Evolutionary conservation across 1,140 invertebrate species (phyloP).

Genomic region (Drepana arcuata): DNA sequence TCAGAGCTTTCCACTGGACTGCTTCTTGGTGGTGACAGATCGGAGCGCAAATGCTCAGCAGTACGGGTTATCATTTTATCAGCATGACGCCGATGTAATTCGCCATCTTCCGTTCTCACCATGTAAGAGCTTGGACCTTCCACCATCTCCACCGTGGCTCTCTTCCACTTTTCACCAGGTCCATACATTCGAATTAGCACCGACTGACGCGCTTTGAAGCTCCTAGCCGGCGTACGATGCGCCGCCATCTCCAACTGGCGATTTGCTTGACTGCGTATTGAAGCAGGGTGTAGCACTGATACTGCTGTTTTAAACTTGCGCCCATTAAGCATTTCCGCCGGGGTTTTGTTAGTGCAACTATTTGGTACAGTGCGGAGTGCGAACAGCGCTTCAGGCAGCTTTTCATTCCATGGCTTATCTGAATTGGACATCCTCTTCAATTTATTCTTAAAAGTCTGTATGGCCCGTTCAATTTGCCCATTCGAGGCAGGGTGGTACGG

Average conservation of each 20-base stretch:
- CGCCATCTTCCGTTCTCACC: constrained; percentile 11
- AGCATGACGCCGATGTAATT: constrained; percentile 8
- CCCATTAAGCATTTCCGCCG: neutral
- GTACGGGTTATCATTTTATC: neutral
- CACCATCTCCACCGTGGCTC: neutral
- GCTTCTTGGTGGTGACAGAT: neutral
- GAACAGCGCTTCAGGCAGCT: neutral
- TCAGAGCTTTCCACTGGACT: neutral
- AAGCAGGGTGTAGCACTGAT: neutral
- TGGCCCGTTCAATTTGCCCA: neutral
- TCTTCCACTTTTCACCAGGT: neutral
- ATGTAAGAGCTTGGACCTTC: constrained; percentile 4
- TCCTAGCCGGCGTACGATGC: neutral
- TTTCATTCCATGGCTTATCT: neutral
- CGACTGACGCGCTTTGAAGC: neutral
- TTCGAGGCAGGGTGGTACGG: neutral
- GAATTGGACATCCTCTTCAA: neutral
- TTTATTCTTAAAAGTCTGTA: neutral
- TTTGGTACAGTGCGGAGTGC: neutral
- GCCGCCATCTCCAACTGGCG: neutral
- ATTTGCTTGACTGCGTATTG: neutral
- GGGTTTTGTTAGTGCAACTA: neutral
- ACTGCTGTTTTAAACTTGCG: neutral
- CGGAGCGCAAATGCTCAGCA: neutral
- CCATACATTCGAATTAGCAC: neutral